Conservation (phyloP, 2,797 vertebrate species). For the Silurus lanzhouensis region DNA sequence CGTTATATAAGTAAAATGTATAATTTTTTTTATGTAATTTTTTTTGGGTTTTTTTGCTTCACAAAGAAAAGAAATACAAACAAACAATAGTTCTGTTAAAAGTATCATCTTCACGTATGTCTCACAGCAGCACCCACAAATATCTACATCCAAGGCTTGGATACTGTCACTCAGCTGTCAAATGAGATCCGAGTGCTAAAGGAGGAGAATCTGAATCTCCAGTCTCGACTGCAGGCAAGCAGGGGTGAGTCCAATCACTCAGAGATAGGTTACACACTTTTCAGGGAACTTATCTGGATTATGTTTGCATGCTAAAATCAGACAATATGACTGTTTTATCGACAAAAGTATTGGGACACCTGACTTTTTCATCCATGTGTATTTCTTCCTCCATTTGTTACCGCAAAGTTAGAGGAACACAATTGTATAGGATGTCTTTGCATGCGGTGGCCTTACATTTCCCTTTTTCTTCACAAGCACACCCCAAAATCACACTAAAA, state of each 20-base stretch:
- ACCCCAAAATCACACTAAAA: too few relatives aligned
- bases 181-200: constrained; percentile 83
- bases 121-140: constrained; percentile 77
- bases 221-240: constrained; percentile 78
- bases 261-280: not conserved
- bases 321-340: not conserved
- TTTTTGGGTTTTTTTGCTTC: not conserved
- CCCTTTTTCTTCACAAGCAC: too few relatives aligned
- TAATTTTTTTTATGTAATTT: not conserved
- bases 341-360: too few relatives aligned
- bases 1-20: not conserved
- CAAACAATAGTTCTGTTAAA: not conserved
- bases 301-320: not conserved
- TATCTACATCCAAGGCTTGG: constrained; percentile 78
- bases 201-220: constrained; percentile 82
- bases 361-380: too few relatives aligned
- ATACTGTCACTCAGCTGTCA: constrained; percentile 80
- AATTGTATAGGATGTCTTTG: too few relatives aligned
- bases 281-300: not conserved
- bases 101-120: constrained; percentile 1
- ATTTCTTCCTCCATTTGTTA: too few relatives aligned
- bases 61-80: not conserved
- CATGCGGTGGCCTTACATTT: too few relatives aligned
- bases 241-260: constrained; percentile 70
- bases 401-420: too few relatives aligned